Base-by-base conservation (phyloP, 2,888 invertebrate species). In the Metellina segmentata region DNA sequence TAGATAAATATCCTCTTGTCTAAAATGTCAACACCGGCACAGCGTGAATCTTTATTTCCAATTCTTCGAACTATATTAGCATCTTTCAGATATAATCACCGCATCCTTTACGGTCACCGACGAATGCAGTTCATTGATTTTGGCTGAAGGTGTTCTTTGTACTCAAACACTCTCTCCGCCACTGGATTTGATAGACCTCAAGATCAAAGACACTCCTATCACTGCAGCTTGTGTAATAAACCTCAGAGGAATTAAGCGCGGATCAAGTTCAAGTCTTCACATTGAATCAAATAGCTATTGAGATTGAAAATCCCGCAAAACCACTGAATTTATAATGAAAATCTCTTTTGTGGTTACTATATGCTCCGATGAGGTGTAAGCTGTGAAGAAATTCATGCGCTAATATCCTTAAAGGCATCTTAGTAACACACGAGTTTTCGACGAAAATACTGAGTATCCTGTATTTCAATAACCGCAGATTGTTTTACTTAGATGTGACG, bases 31-130 rank as follows among this genome's bases (percentile, higher is more conserved):
- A 79, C 79, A 79, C 0, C 13, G 7, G 53, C 61, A 61, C 61
- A 79, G 34, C 79, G 53, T 61, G 13, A 53, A 79, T 61, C 79
- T 79, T 79, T 79, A 61, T 79, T 79, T 7, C 8, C 13, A 8
- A 13, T 79, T 61, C 79, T 79, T 19, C 61, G 79, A 79, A 79
- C 19, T 51, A 51, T 78, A 2, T 52, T 9, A 7, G 19, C 19
- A n/a, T 78, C 78, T n/a, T 51, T 51, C n/a, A 51, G 51, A 78
- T 19, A 61, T 61, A 61, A 79, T 79, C 61, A 79, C 61, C 61
- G 34, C 34, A 16, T 34, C 16, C 49, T 79, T 61, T 79, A 79
- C 34, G 34, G 79, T 16, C 34, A 19, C 61, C 51, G 51, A 77
- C 79, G 34, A 20, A 79, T 20, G 61, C 61, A 16, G 13, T 61